phyloP scores from a whole-genome alignment of 2,888 invertebrate species.

The Mythimna impura region DNA sequence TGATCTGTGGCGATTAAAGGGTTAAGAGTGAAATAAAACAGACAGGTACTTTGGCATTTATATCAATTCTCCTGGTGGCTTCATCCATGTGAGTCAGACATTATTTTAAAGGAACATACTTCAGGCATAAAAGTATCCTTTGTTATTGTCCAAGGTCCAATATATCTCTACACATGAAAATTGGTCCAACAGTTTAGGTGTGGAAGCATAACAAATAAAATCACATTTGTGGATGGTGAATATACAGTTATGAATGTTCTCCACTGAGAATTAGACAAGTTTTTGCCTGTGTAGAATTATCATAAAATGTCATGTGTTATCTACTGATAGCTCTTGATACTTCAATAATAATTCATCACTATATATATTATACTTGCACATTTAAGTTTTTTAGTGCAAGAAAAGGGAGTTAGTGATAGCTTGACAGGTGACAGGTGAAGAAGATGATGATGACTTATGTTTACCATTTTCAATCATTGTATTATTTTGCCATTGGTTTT shows the following conservation, averaged over 20 bases:
- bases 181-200: too few relatives aligned
- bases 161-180: too few relatives aligned
- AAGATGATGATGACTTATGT: not conserved
- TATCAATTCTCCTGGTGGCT: too few relatives aligned
- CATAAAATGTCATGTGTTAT: constrained; percentile 12
- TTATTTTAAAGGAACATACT: too few relatives aligned
- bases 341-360: not conserved
- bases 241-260: not conserved
- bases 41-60: too few relatives aligned
- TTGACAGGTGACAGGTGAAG: too few relatives aligned
- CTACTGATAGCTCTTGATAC: constrained; percentile 11
- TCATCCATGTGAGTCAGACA: too few relatives aligned
- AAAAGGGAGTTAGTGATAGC: not conserved
- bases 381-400: not conserved
- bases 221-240: not conserved
- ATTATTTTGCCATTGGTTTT: not conserved
- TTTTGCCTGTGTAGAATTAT: constrained; percentile 1
- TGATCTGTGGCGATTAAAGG: too few relatives aligned
- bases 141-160: too few relatives aligned
- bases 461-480: not conserved
- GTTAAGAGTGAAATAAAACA: too few relatives aligned
- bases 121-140: too few relatives aligned
- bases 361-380: not conserved
- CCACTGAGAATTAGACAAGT: not conserved
- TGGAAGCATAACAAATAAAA: not conserved